A percentile compares a stretch with the other conserved stretches of the same genome.
These are phyloP conservation scores for Gnatocerus cornutus DNA, from an alignment of 2,888 invertebrate species.

Conservation along the genomic window DNA sequence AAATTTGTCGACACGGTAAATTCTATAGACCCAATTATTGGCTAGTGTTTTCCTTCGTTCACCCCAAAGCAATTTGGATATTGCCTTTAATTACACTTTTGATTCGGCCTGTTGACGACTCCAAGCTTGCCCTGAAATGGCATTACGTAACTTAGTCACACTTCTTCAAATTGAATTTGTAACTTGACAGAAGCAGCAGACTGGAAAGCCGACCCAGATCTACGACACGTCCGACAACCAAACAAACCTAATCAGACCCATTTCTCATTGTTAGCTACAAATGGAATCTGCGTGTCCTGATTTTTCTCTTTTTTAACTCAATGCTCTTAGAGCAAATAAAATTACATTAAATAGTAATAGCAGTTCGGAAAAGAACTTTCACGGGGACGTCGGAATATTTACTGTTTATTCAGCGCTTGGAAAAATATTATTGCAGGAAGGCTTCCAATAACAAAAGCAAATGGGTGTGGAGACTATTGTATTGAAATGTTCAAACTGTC, in stretches of 20 bases:
- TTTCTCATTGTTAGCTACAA: conserved; percentile 59
- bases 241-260: conserved; percentile 61
- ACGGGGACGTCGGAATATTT: conserved; percentile 35
- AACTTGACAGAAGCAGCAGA: conserved; percentile 61
- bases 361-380: conserved; percentile 25
- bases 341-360: conserved; percentile 42
- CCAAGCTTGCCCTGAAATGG: conserved; percentile 51
- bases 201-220: conserved; percentile 60
- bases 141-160: conserved; percentile 61
- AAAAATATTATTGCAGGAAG: conserved; percentile 48
- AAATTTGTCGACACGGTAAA: conserved; percentile 41
- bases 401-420: conserved; percentile 44
- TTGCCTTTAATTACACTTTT: conserved; percentile 22
- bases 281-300: conserved; percentile 54
- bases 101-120: not conserved
- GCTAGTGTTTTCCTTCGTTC: conserved; percentile 33
- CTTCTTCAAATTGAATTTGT: conserved; percentile 63
- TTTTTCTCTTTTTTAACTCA: conserved; percentile 48
- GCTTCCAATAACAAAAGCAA: conserved; percentile 46
- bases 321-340: conserved; percentile 21
- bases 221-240: conserved; percentile 60
- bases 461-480: conserved; percentile 37
- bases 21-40: conserved; percentile 38
- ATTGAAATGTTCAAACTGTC: conserved; percentile 9
- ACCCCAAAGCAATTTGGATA: conserved; percentile 16